phyloP scores from a whole-genome alignment of 2,113 vertebrate species.

The Hippocampus comes region DNA sequence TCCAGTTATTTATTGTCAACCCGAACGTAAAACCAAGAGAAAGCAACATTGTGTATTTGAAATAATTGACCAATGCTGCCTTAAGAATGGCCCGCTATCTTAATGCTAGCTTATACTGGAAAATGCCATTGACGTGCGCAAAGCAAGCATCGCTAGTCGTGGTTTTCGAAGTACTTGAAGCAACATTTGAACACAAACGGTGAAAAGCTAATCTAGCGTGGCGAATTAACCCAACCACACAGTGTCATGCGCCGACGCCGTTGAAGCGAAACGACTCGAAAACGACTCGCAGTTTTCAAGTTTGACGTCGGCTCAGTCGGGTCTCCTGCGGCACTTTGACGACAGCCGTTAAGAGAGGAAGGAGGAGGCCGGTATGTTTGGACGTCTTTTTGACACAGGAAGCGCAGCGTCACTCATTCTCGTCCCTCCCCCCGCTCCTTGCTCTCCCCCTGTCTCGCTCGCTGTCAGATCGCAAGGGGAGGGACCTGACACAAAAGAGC shows the following conservation, averaged over 20 bases:
- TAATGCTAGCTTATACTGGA: not conserved
- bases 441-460: not conserved
- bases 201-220: no score
- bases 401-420: slow-evolving; percentile 57
- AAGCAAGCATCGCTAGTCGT: not conserved
- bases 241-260: no score
- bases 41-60: not conserved
- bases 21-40: not conserved
- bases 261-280: no score
- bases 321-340: slow-evolving; percentile 62
- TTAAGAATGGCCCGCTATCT: not conserved
- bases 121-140: not conserved
- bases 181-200: no score
- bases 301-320: slow-evolving; percentile 40
- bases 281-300: not conserved
- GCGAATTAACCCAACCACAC: no score
- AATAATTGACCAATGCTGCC: not conserved
- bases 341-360: slow-evolving; percentile 58
- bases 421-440: not conserved
- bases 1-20: not conserved
- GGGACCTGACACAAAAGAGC: slow-evolving; percentile 63
- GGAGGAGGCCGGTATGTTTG: slow-evolving; percentile 42
- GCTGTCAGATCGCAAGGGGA: slow-evolving; percentile 26
- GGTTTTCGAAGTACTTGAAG: no score
- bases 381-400: slow-evolving; percentile 69